These are phyloP conservation scores for Chloroceryle amazona DNA, from an alignment of 2,797 vertebrate genomes.

Conservation along the genomic window DNA sequence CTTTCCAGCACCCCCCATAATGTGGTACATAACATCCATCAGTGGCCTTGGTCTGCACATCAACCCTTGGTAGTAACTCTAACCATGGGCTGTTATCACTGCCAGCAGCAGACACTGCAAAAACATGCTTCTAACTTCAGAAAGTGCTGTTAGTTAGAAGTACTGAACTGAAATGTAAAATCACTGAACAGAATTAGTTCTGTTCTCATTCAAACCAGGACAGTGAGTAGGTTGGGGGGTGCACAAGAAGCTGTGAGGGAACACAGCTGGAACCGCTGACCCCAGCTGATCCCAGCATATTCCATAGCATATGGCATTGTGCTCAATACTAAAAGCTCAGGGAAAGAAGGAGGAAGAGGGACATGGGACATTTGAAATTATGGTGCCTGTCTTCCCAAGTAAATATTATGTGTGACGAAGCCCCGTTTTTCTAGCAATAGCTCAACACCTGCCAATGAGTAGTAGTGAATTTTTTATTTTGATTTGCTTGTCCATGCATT, in stretches of 20 bases:
- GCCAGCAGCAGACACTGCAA: no score
- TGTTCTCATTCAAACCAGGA: no score
- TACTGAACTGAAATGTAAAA: no score
- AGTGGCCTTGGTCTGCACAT: no score
- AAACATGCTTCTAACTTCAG: no score
- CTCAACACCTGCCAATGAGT: background rate
- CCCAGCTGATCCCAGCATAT: background rate
- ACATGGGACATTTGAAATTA: background rate
- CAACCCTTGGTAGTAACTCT: no score
- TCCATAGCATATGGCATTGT: background rate
- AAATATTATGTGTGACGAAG: background rate
- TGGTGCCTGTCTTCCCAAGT: background rate
- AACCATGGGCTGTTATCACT: no score
- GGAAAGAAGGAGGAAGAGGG: background rate
- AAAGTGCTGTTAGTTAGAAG: no score
- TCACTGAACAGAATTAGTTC: no score
- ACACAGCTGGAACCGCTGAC: background rate
- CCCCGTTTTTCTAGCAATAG: background rate
- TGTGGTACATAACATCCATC: no score
- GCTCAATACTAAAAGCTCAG: background rate
- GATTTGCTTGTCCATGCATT: accelerated
- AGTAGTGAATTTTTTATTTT: background rate
- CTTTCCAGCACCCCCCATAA: no score
- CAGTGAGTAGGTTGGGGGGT: background rate
- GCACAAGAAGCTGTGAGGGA: background rate